Evolutionary conservation across 2,797 vertebrate species (phyloP).

Genomic region (Parotocinclus haroldoi): DNA sequence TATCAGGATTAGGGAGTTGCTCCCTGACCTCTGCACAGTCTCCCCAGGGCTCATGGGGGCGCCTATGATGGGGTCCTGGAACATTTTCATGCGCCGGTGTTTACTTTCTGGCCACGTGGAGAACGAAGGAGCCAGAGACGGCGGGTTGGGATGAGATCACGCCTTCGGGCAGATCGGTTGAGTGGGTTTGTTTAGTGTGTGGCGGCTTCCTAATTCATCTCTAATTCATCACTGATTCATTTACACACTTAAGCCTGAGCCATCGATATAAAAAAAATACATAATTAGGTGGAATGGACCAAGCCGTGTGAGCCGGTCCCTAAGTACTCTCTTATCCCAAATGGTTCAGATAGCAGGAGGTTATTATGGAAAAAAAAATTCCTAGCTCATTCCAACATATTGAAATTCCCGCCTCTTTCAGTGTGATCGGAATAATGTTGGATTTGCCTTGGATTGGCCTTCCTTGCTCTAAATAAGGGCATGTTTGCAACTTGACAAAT

Average conservation of each 20-base stretch:
- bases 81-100: conserved; percentile 18
- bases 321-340: too few species aligned
- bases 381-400: too few species aligned
- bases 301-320: too few species aligned
- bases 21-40: not conserved
- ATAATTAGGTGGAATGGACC: too few species aligned
- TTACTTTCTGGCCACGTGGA: conserved; percentile 5
- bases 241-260: not conserved
- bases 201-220: not conserved
- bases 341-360: too few species aligned
- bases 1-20: conserved; percentile 31
- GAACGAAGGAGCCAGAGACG: not conserved
- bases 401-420: too few species aligned
- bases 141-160: not conserved
- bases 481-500: too few species aligned
- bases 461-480: too few species aligned
- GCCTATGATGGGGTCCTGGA: not conserved
- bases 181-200: not conserved
- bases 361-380: too few species aligned
- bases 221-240: not conserved
- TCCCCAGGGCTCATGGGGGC: not conserved
- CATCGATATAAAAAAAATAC: conserved; percentile 2
- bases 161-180: not conserved
- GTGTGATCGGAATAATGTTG: too few species aligned
- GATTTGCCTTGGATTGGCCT: too few species aligned